A percentile compares a stretch with the other conserved stretches of the same genome.
Conservation (phyloP, 2,888 invertebrate genomes). For the Cordylochernes scorpioides region DNA sequence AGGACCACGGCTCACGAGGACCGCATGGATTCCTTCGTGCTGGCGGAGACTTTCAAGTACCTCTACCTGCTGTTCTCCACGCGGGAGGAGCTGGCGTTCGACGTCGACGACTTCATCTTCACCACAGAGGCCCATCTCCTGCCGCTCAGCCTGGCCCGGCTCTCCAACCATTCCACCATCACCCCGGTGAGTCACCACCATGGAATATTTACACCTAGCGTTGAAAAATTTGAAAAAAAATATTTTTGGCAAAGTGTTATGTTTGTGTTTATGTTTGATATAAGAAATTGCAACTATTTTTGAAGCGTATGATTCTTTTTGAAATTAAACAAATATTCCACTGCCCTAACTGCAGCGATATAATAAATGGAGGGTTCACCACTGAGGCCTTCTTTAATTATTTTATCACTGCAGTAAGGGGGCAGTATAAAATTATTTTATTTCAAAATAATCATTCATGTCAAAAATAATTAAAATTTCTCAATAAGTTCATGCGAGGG, state of each 20-base stretch:
- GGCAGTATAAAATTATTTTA: too few species aligned
- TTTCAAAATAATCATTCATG: too few species aligned
- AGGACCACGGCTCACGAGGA: slow-evolving; percentile 70
- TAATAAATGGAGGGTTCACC: too few species aligned
- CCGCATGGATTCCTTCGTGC: slow-evolving; percentile 89
- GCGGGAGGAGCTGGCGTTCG: slow-evolving; percentile 47
- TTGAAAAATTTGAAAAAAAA: neutral
- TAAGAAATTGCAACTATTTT: neutral
- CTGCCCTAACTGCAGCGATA: too few species aligned
- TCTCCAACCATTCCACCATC: slow-evolving; percentile 23
- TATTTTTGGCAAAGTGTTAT: neutral
- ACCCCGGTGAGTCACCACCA: slow-evolving; percentile 15
- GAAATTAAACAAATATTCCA: too few species aligned
- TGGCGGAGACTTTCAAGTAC: slow-evolving; percentile 94
- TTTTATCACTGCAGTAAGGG: too few species aligned
- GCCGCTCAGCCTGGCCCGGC: slow-evolving; percentile 48
- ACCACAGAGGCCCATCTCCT: slow-evolving; percentile 87
- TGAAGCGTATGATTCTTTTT: too few species aligned
- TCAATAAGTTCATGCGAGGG: too few species aligned
- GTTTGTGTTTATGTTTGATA: neutral
- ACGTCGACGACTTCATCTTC: slow-evolving; percentile 59
- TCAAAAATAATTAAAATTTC: too few species aligned
- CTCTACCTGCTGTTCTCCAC: slow-evolving; percentile 75
- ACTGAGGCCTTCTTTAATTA: too few species aligned
- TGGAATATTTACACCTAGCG: neutral